Evolutionary conservation across 2,888 invertebrate species (phyloP).

Genomic region (Archaeoteleia sp.): DNA sequence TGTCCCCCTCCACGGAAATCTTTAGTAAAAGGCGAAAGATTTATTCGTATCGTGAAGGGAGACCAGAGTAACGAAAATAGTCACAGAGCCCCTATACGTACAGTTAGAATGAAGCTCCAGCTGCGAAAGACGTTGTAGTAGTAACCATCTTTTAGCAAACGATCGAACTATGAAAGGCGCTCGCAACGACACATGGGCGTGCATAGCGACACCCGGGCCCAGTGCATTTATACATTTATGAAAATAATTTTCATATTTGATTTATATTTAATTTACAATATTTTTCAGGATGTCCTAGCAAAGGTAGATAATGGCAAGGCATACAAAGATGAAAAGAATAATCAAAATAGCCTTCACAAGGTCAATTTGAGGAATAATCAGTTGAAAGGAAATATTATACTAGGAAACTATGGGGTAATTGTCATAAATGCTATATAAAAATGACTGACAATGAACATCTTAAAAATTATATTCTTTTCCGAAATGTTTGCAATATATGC

Average conservation of each 20-base stretch:
- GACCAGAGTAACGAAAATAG: constrained; percentile 68
- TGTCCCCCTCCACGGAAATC: constrained; percentile 74
- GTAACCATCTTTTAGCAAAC: no score
- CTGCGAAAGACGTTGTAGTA: no score
- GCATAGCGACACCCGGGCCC: no score
- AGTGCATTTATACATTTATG: no score
- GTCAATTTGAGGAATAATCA: constrained; percentile 87
- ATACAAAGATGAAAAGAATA: constrained; percentile 65
- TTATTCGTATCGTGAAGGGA: constrained; percentile 72
- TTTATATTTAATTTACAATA: not conserved
- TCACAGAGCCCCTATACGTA: no score
- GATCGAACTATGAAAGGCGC: no score
- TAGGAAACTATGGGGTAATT: constrained; percentile 88
- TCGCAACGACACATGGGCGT: no score
- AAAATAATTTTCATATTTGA: no score
- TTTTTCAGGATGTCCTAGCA: constrained; percentile 61
- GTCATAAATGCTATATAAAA: not conserved
- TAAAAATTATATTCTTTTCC: no score
- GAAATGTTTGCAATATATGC: no score
- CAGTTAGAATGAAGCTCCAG: no score
- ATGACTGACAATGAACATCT: no score
- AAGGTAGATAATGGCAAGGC: constrained; percentile 63
- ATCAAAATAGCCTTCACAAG: constrained; percentile 77
- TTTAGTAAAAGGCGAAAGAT: constrained; percentile 76
- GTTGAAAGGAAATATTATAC: constrained; percentile 87